Percentiles rank a stretch among this genome's conserved stretches.
phyloP scores from a whole-genome alignment of 2,888 invertebrate genomes.

The Acleris emargana region DNA sequence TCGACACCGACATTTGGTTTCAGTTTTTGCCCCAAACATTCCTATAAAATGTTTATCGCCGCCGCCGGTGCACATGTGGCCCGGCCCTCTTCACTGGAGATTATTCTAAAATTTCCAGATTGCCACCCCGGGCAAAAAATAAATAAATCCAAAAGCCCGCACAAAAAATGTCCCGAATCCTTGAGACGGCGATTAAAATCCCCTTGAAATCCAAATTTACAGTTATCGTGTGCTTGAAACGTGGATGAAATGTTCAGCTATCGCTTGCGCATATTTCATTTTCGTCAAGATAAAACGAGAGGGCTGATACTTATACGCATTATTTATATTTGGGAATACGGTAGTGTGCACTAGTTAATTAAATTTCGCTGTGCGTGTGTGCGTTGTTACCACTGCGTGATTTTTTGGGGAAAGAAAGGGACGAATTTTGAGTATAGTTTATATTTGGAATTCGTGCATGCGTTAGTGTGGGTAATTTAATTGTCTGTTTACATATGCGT shows the following conservation, averaged over 20 bases:
- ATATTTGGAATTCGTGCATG: slow-evolving; percentile 23
- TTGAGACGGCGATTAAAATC: slow-evolving; percentile 69
- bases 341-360: slow-evolving; percentile 24
- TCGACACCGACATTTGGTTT: slow-evolving; percentile 77
- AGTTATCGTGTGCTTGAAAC: slow-evolving; percentile 63
- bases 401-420: slow-evolving; percentile 32
- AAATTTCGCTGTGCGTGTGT: slow-evolving; percentile 31
- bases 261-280: slow-evolving; percentile 31
- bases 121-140: slow-evolving; percentile 82
- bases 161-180: slow-evolving; percentile 79
- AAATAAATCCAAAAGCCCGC: slow-evolving; percentile 73
- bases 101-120: slow-evolving; percentile 82
- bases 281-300: slow-evolving; percentile 41
- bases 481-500: slow-evolving; percentile 34
- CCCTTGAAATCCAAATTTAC: slow-evolving; percentile 75
- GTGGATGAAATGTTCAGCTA: slow-evolving; percentile 43
- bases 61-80: slow-evolving; percentile 72
- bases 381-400: slow-evolving; percentile 20
- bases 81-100: slow-evolving; percentile 72
- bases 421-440: slow-evolving; percentile 28
- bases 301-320: slow-evolving; percentile 16
- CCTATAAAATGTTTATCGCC: slow-evolving; percentile 84
- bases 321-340: slow-evolving; percentile 24
- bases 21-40: slow-evolving; percentile 79
- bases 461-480: slow-evolving; percentile 37